Base-by-base conservation (phyloP, 2,113 vertebrate genomes). In the Phalacrocorax brasilianus region DNA sequence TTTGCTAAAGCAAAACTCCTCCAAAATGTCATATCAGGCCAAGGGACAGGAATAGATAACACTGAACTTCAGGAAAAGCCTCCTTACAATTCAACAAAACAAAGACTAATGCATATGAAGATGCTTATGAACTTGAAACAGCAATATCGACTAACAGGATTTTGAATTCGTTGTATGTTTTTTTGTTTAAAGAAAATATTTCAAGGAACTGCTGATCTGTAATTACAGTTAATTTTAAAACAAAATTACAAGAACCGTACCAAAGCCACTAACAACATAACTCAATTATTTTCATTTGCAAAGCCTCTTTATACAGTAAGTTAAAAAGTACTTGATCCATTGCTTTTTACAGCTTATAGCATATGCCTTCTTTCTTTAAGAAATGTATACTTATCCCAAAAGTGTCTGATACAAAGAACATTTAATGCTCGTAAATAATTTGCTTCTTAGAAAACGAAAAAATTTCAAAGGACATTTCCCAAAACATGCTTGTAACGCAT, bases 391-490 rank as follows among this genome's bases (percentile, higher is more conserved):
- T 91, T 91, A 87, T 81, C 75, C 79, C 20, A 62, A 85, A 93
- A 56, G 71, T 53, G 32, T 44, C 23, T 61, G 33, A 40, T 81
- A 49, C n/a, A 18, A 78, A 85, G 33, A 82, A 73, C 23, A 72
- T 62, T 23, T 86, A 80, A 89, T 84, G 28, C 33, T 63, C 0
- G 1, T 74, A 95, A 97, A 88, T 84, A 45, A 80, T 65, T 76
- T 45, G 27, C 35, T 91, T 91, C 68, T 80, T 84, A 85, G 65
- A 86, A 86, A 82, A 84, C 91, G 59, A 77, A 67, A 80, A 72
- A 83, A 87, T 83, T 74, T 95, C 66, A 93, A 91, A 94, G 62
- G 12, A 59, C 3, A 80, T 42, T 93, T 97, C 61, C n/a, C 24
- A 63, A 65, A 91, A 87, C 16, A 75, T 77, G 20, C 22, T 92